Conservation (phyloP, 2,888 invertebrate genomes). For the Oscheius sp. region DNA sequence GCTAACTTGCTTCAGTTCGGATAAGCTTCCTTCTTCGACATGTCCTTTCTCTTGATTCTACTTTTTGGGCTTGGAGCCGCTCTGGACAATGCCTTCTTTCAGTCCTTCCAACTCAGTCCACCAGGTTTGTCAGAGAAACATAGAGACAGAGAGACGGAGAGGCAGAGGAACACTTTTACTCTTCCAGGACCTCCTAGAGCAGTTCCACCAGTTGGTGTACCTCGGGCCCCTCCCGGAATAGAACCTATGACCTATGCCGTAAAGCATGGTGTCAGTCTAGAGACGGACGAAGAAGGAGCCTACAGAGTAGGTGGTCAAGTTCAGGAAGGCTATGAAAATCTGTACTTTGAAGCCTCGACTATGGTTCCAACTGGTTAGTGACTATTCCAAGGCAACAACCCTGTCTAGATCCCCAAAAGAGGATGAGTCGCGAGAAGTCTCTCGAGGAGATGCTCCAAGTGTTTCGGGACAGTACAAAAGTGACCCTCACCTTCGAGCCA, state of each 20-base stretch:
- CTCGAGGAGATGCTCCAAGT: background rate
- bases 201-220: background rate
- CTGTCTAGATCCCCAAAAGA: background rate
- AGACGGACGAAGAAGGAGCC: constrained; percentile 32
- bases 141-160: too few species aligned
- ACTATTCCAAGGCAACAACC: background rate
- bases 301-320: constrained; percentile 21
- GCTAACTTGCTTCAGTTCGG: too few species aligned
- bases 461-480: background rate
- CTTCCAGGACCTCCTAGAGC: background rate
- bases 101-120: too few species aligned
- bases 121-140: too few species aligned
- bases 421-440: background rate
- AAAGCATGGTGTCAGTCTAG: constrained; percentile 19
- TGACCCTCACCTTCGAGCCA: background rate
- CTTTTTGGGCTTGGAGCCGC: too few species aligned
- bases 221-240: constrained; percentile 10
- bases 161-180: too few species aligned
- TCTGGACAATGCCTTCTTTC: too few species aligned
- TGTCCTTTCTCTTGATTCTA: too few species aligned
- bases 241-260: constrained; percentile 23
- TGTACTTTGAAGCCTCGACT: constrained; percentile 23
- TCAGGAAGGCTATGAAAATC: constrained; percentile 32
- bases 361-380: background rate
- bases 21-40: too few species aligned